phyloP scores from a whole-genome alignment of 2,888 invertebrate genomes.

The Gasteruption jaculator region DNA sequence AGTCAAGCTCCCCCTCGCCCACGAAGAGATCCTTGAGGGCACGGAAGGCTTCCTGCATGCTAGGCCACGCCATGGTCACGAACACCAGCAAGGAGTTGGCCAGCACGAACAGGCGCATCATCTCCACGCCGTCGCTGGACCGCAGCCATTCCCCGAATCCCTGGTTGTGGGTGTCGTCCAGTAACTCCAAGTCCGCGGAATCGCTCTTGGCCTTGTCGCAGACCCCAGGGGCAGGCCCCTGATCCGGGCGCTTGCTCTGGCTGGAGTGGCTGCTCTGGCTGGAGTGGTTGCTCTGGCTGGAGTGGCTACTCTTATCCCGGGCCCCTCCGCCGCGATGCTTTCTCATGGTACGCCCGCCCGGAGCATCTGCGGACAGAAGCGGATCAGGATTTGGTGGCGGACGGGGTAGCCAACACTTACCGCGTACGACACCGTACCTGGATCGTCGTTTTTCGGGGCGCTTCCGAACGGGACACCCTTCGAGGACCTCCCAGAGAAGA shows the following conservation, averaged over 20 bases:
- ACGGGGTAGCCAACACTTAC: no score
- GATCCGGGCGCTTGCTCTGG: slow-evolving; percentile 16
- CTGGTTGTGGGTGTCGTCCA: slow-evolving; percentile 40
- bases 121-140: slow-evolving; percentile 65
- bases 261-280: slow-evolving; percentile 25
- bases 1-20: slow-evolving; percentile 31
- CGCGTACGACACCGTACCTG: no score
- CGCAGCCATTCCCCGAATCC: slow-evolving; percentile 47
- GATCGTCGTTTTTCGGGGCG: no score
- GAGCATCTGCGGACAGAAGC: no score
- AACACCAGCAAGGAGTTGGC: slow-evolving; percentile 71
- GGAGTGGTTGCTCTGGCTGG: slow-evolving; percentile 27
- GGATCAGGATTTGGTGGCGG: no score
- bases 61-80: slow-evolving; percentile 70
- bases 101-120: slow-evolving; percentile 76
- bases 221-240: slow-evolving; percentile 10
- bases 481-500: no score
- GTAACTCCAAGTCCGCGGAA: slow-evolving; percentile 22
- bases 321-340: no score
- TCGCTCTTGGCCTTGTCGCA: slow-evolving; percentile 18
- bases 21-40: slow-evolving; percentile 49
- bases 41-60: slow-evolving; percentile 59
- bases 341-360: no score
- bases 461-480: no score
- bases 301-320: no score